A percentile compares a stretch with the other conserved stretches of the same genome.
These are phyloP conservation scores for Todiramphus saurophagus DNA, from an alignment of 2,113 vertebrate genomes.

Conservation along the genomic window DNA sequence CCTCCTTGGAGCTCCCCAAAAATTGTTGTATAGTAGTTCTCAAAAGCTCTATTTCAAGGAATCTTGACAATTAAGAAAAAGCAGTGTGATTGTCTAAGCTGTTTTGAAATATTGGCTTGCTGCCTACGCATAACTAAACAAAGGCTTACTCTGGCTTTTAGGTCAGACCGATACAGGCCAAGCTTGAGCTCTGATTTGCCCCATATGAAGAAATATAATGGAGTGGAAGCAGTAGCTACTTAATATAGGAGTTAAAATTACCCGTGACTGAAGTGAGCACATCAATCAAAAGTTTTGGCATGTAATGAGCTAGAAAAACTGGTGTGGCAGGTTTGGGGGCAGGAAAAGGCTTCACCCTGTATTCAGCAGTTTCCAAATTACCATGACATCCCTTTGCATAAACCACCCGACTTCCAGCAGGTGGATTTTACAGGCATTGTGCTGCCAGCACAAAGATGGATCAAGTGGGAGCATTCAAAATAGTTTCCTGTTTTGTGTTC, in stretches of 20 bases:
- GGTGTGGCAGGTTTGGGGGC: constrained; percentile 72
- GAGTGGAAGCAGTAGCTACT: constrained; percentile 81
- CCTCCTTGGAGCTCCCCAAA: not conserved
- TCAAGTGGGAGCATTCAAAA: constrained; percentile 69
- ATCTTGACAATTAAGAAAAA: constrained; percentile 71
- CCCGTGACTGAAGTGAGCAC: constrained; percentile 87
- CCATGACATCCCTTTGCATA: constrained; percentile 84
- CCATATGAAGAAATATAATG: constrained; percentile 85
- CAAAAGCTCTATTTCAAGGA: constrained; percentile 67
- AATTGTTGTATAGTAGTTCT: constrained; percentile 38
- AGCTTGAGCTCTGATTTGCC: constrained; percentile 79
- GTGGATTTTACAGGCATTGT: constrained; percentile 82
- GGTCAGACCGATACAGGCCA: constrained; percentile 69
- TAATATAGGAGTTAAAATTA: constrained; percentile 94
- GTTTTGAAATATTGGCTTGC: constrained; percentile 80
- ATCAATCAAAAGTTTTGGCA: constrained; percentile 92
- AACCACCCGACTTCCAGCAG: constrained; percentile 88
- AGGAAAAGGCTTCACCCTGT: constrained; percentile 77
- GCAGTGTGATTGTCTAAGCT: constrained; percentile 63
- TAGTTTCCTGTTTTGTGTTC: constrained; percentile 75
- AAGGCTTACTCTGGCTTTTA: constrained; percentile 71
- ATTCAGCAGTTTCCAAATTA: constrained; percentile 83
- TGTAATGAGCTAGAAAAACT: constrained; percentile 78
- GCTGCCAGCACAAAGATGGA: constrained; percentile 74
- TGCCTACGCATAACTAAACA: constrained; percentile 73